Conservation (phyloP, 2,888 invertebrate genomes). For the Dolomedes plantarius region DNA sequence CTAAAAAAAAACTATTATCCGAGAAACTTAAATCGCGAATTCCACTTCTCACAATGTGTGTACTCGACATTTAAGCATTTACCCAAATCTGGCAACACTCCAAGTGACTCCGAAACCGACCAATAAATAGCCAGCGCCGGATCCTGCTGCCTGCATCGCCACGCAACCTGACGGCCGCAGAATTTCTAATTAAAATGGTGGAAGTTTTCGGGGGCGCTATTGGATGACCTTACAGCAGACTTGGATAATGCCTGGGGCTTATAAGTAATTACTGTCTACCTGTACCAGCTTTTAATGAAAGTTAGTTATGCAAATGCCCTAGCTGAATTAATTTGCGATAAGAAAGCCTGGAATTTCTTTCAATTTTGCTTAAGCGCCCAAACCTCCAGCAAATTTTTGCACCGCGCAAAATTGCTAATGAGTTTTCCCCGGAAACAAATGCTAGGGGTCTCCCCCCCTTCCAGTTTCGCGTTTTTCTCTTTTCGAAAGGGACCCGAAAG, state of each 20-base stretch:
- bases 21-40: not conserved
- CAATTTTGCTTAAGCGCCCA: not conserved
- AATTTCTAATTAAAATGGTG: constrained; percentile 12
- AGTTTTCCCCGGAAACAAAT: not conserved
- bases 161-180: not conserved
- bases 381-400: not conserved
- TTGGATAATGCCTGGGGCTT: constrained; percentile 14
- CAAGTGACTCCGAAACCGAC: not conserved
- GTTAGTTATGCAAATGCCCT: constrained; percentile 44
- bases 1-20: not conserved
- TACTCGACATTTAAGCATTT: not conserved
- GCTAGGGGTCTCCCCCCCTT: not conserved
- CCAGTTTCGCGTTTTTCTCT: not conserved
- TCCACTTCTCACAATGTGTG: not conserved
- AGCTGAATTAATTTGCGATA: constrained; percentile 42
- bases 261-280: constrained; percentile 40
- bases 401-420: not conserved
- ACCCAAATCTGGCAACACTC: not conserved
- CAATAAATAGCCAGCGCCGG: not conserved
- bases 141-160: not conserved
- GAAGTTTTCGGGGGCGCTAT: not conserved
- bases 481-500: not conserved
- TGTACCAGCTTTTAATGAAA: constrained; percentile 53
- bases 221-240: not conserved
- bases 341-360: not conserved